Conservation (phyloP, 2,797 vertebrate genomes). For the Hyperoplus lanceolatus region DNA sequence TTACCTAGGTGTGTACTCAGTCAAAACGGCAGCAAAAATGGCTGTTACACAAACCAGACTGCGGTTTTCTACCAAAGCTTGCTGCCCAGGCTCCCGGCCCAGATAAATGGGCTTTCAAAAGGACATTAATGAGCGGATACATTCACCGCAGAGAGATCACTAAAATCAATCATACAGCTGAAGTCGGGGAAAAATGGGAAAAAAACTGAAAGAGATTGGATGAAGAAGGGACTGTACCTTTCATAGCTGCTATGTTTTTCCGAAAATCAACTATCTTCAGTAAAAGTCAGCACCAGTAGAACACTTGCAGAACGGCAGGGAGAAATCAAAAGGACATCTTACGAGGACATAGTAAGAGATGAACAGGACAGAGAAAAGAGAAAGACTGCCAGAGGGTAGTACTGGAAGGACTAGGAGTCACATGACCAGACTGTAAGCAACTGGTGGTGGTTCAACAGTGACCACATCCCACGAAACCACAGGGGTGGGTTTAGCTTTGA, state of each 20-base stretch:
- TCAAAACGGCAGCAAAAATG: constrained; percentile 3
- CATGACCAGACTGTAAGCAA: constrained; percentile 32
- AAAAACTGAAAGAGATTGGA: neutral
- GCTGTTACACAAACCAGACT: constrained; percentile 52
- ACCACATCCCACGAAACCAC: constrained; percentile 60
- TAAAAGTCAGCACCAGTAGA: constrained; percentile 18
- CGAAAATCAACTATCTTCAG: neutral
- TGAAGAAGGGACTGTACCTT: constrained; percentile 52
- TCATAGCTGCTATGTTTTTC: constrained; percentile 53
- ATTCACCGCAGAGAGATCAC: neutral
- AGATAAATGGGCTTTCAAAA: constrained; percentile 45
- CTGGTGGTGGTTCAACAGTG: constrained; percentile 43
- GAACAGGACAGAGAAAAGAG: constrained; percentile 20
- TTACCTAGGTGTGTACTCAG: constrained; percentile 40
- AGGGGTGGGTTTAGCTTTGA: constrained; percentile 57
- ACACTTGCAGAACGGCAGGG: neutral
- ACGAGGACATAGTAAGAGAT: constrained; percentile 2
- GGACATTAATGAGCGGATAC: constrained; percentile 41
- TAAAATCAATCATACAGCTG: constrained; percentile 4
- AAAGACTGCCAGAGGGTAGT: constrained; percentile 40
- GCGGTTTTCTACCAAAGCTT: constrained; percentile 12
- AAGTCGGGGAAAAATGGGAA: neutral
- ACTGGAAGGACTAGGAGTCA: constrained; percentile 44
- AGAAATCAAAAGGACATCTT: neutral
- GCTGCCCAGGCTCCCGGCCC: neutral